Base-by-base conservation (phyloP, 2,113 vertebrate species). In the Trinectes maculatus region DNA sequence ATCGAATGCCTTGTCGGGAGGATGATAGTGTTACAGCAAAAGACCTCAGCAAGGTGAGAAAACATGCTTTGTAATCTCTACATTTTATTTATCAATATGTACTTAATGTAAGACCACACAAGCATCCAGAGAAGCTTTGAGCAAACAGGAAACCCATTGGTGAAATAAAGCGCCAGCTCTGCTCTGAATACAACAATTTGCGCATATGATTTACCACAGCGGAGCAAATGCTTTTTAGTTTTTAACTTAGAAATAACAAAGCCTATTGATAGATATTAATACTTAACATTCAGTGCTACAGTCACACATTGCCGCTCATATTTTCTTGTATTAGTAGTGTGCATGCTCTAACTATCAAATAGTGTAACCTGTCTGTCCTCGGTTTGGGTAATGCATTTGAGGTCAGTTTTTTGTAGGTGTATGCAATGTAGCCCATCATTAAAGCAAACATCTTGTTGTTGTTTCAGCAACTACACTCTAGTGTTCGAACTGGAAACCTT, bases 1-100 rank as follows among this genome's bases (percentile, higher is more conserved):
- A 98, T 82, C 96, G 96, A 53, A 91, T 99, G 93, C 98, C 98
- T 0, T 99, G 98, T 87, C 94, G 98, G 7, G 98, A 99, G 34
- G 98, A 99, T 0, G 97, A 99, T 72, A 99, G 95, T 0, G 95
- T 96, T 21, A 96, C 96, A 7, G 94, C 98, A 80, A 99, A 98
- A 90, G 98, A 99, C 77, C 95, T 99, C 57, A 99, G 98, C 71
- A 99, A 98, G 95, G 98, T 99, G 67, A 81, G 70, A 57, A 88
- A 66, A 8, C 3, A n/a, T n/a, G 0, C 9, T 36, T 1, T 28
- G 0, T 29, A 16, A 6, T 18, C 29, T 3, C 3, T 22, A 2
- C 4, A 6, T 57, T 53, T 51, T 13, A 43, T 43, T 19, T 18
- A 8, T 9, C 4, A 36, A 10, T 3, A n/a, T 31, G 49, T 31